Evolutionary conservation across 2,888 invertebrate genomes (phyloP).

Genomic region (Tetranychus truncatus): DNA sequence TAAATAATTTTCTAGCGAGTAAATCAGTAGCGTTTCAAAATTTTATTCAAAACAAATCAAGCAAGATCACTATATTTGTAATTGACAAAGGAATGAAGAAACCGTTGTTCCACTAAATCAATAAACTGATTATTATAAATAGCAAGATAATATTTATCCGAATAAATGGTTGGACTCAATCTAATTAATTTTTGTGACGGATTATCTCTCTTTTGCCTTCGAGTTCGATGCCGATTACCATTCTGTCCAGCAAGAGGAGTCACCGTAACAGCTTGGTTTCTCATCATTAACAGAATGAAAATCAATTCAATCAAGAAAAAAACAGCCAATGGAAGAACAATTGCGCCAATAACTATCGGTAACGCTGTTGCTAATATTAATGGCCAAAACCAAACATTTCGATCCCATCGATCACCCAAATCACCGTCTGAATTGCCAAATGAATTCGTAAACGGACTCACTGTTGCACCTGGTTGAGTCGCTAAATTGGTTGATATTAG

Average conservation of each 20-base stretch:
- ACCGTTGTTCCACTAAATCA: neutral
- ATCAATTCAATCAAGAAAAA: neutral
- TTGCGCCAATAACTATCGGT: neutral
- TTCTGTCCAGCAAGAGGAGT: neutral
- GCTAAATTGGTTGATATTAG: neutral
- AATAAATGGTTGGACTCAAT: no score
- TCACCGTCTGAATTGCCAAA: neutral
- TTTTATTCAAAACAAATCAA: no score
- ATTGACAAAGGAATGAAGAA: neutral
- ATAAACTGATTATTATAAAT: neutral
- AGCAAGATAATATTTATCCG: neutral
- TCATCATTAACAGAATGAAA: neutral
- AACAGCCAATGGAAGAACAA: neutral
- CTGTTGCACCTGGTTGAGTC: neutral
- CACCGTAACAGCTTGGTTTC: neutral
- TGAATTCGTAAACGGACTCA: neutral
- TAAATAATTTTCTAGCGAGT: no score
- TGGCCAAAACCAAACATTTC: neutral
- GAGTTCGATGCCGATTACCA: neutral
- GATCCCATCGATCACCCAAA: neutral
- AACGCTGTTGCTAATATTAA: neutral
- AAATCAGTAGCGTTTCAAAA: no score
- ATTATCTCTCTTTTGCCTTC: no score
- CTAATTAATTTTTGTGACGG: no score
- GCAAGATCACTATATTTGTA: no score